Conservation (phyloP, 1,140 invertebrate species). For the Hylyphantes graminicola region DNA sequence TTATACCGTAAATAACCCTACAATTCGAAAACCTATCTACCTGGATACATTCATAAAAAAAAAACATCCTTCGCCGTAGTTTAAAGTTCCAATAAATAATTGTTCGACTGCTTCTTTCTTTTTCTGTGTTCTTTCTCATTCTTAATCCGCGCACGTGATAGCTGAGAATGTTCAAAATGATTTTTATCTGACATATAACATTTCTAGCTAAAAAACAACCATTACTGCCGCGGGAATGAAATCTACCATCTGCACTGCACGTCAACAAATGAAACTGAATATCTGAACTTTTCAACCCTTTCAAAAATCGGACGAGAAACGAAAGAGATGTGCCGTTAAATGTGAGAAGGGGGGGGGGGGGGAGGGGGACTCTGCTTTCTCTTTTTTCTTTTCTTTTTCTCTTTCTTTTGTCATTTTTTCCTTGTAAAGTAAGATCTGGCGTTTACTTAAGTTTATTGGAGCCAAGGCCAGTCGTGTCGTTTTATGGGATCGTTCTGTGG, state of each 20-base stretch:
- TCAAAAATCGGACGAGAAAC: slow-evolving; percentile 38
- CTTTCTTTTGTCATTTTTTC: slow-evolving; percentile 24
- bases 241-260: slow-evolving; percentile 54
- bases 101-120: neutral
- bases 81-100: no score
- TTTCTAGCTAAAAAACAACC: slow-evolving; percentile 39
- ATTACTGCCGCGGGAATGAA: slow-evolving; percentile 39
- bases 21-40: no score
- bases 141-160: neutral
- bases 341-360: slow-evolving; percentile 9
- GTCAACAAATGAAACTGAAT: slow-evolving; percentile 59
- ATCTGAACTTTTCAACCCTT: slow-evolving; percentile 58
- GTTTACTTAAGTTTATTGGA: slow-evolving; percentile 51
- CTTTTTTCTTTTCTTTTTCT: slow-evolving; percentile 16
- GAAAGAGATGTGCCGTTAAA: slow-evolving; percentile 47
- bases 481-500: slow-evolving; percentile 42
- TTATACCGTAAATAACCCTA: no score
- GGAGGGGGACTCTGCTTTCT: neutral
- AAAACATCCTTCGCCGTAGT: no score
- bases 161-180: slow-evolving; percentile 1
- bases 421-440: slow-evolving; percentile 36
- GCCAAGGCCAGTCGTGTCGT: slow-evolving; percentile 26
- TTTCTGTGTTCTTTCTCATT: neutral
- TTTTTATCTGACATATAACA: slow-evolving; percentile 1
- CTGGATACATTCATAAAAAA: no score